Percentiles rank a stretch among this genome's conserved stretches.
These are phyloP conservation scores for Trichonephila inaurata DNA, from an alignment of 1,140 invertebrate genomes.

Conservation along the genomic window DNA sequence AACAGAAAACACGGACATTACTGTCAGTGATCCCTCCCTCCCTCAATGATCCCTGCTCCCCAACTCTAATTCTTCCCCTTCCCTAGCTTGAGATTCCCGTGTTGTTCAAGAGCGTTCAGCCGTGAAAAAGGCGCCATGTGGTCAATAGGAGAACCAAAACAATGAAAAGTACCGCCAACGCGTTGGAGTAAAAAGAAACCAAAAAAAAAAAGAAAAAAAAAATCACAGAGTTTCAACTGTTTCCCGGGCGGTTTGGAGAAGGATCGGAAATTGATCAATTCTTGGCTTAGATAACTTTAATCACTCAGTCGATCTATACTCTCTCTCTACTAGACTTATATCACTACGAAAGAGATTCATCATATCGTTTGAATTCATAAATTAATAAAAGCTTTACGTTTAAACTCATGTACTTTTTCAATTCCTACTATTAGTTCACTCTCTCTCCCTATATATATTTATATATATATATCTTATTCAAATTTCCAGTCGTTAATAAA, in stretches of 20 bases:
- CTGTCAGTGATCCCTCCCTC: slow-evolving; percentile 45
- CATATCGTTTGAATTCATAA: too few relatives aligned
- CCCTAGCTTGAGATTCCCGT: slow-evolving; percentile 25
- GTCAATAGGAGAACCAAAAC: slow-evolving; percentile 66
- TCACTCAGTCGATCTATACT: not conserved
- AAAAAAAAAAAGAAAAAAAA: not conserved
- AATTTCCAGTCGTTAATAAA: too few relatives aligned
- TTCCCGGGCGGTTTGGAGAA: slow-evolving; percentile 2
- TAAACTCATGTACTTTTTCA: too few relatives aligned
- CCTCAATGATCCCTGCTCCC: not conserved
- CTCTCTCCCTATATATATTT: too few relatives aligned
- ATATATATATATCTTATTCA: too few relatives aligned
- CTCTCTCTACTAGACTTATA: not conserved
- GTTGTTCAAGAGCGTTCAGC: slow-evolving; percentile 55
- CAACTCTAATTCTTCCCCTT: slow-evolving; percentile 2
- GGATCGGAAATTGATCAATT: slow-evolving; percentile 36
- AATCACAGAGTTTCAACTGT: slow-evolving; percentile 41
- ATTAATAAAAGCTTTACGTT: too few relatives aligned
- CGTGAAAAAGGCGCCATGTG: slow-evolving; percentile 69
- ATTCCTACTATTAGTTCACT: too few relatives aligned
- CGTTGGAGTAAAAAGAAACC: slow-evolving; percentile 41
- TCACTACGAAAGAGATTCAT: not conserved
- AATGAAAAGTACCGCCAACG: slow-evolving; percentile 51
- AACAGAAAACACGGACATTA: slow-evolving; percentile 51
- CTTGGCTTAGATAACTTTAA: not conserved